Conservation (phyloP, 2,113 vertebrate species). For the Emydocephalus ijimae region DNA sequence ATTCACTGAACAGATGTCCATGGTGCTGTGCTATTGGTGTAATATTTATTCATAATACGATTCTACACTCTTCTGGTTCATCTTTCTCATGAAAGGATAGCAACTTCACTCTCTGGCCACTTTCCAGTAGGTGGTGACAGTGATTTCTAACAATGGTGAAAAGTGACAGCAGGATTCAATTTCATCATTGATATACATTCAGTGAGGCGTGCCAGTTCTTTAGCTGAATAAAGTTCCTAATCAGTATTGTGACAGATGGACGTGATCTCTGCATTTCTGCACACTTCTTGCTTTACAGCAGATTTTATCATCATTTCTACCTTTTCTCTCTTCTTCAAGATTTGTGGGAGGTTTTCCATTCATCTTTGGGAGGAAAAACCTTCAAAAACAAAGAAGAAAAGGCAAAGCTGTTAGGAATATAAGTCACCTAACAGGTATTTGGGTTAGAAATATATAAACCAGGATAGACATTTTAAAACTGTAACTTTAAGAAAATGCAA, state of each 20-base stretch:
- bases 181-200: neutral
- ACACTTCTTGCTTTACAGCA: slow-evolving; percentile 14
- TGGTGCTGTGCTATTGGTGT: neutral
- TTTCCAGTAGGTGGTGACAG: neutral
- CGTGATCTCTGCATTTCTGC: neutral
- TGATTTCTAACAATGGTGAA: neutral
- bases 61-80: neutral
- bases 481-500: too few species aligned
- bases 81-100: neutral
- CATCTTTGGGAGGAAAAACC: too few species aligned
- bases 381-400: neutral
- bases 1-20: neutral
- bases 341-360: neutral
- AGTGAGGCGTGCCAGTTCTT: neutral
- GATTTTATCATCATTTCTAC: slow-evolving; percentile 22
- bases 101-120: neutral
- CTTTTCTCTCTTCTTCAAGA: neutral
- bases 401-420: neutral
- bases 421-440: too few species aligned
- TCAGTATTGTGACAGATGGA: slow-evolving; percentile 6
- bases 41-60: neutral
- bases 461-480: too few species aligned
- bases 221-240: neutral
- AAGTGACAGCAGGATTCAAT: neutral
- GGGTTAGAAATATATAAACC: too few species aligned